A percentile compares a stretch with the other conserved stretches of the same genome.
These are phyloP conservation scores for Barnardius zonarius DNA, from an alignment of 2,113 vertebrate genomes.

Conservation along the genomic window DNA sequence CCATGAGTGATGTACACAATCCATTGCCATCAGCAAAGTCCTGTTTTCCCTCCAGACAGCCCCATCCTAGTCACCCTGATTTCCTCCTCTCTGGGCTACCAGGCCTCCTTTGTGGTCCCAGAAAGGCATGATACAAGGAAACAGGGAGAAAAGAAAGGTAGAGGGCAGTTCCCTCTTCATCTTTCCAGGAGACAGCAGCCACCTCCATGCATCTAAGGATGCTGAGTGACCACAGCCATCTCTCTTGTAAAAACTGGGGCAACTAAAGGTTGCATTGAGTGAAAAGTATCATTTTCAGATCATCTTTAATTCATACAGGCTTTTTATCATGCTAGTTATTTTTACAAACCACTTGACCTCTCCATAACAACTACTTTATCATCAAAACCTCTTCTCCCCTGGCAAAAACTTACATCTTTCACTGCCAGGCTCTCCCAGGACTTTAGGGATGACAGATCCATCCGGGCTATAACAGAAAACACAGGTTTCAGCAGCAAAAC, in stretches of 20 bases:
- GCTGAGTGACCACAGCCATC: background rate
- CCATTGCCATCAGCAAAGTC: background rate
- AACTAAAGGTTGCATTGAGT: background rate
- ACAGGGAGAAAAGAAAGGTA: background rate
- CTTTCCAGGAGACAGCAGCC: background rate
- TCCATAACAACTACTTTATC: background rate
- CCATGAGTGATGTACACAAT: background rate
- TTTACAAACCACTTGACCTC: background rate
- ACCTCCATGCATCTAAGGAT: background rate
- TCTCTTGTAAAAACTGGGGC: background rate
- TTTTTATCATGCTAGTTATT: background rate
- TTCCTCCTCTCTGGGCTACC: background rate
- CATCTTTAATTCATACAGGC: background rate
- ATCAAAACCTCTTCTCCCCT: background rate
- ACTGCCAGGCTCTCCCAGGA: background rate
- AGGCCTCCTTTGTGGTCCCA: background rate
- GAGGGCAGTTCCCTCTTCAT: background rate
- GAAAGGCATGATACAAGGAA: background rate
- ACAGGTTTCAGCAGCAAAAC: background rate
- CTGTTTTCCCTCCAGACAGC: background rate
- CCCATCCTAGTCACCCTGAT: rapidly evolving
- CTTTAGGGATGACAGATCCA: background rate
- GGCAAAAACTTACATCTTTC: background rate
- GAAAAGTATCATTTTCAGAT: background rate
- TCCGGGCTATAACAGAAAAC: background rate